Percentiles rank a stretch among this genome's conserved stretches.
phyloP scores from a whole-genome alignment of 2,113 vertebrate genomes.

The Saiga tatarica region DNA sequence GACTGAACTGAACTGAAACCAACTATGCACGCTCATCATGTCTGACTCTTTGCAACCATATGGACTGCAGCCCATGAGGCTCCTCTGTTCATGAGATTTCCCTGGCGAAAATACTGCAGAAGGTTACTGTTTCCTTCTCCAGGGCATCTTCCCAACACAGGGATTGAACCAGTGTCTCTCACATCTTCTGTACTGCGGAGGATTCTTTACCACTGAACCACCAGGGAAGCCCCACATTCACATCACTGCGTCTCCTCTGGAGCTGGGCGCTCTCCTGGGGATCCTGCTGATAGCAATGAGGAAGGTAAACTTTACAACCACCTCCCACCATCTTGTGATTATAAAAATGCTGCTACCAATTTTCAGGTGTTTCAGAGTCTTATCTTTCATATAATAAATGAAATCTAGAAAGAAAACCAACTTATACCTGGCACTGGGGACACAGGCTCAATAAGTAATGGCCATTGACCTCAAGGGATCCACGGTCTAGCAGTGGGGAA shows the following conservation, averaged over 20 bases:
- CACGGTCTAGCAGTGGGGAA: neutral
- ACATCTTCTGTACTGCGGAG: fast-evolving
- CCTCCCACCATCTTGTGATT: neutral
- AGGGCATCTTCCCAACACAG: neutral
- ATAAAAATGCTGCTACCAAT: neutral
- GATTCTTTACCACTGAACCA: neutral
- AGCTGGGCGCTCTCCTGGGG: neutral
- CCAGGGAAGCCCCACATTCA: neutral
- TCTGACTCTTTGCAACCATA: neutral
- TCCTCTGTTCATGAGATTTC: neutral
- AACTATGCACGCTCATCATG: neutral
- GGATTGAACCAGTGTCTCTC: neutral
- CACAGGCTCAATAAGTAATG: neutral
- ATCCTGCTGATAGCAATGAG: neutral
- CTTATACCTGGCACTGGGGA: too few relatives aligned
- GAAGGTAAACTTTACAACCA: neutral
- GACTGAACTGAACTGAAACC: neutral
- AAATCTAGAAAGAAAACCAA: neutral
- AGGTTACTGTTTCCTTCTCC: neutral
- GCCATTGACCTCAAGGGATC: neutral
- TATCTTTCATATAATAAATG: neutral
- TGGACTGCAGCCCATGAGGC: neutral
- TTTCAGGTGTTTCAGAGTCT: neutral
- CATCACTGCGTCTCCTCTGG: neutral
- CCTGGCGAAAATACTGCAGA: neutral